These are phyloP conservation scores for Microlaimidae sp. DNA, from an alignment of 2,888 invertebrate genomes.

Conservation along the genomic window DNA sequence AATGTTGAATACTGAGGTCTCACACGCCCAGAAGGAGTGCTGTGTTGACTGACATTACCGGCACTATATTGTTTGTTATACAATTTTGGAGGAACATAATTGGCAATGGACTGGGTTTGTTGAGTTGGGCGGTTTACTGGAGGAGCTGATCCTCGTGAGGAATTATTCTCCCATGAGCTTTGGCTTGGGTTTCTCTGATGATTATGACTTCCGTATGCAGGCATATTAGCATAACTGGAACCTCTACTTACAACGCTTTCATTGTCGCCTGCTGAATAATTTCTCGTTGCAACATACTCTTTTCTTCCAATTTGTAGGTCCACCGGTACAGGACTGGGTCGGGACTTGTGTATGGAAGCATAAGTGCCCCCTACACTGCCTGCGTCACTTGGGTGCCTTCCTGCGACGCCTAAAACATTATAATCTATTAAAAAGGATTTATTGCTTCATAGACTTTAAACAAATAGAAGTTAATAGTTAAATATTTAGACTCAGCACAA, in stretches of 20 bases:
- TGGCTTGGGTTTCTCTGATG: neutral
- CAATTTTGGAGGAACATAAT: too few relatives aligned
- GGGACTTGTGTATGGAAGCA: slow-evolving; percentile 9
- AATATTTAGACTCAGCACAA: too few relatives aligned
- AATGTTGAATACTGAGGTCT: neutral
- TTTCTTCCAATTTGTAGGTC: too few relatives aligned
- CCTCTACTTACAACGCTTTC: slow-evolving; percentile 5
- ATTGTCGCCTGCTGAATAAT: neutral
- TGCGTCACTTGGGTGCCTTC: too few relatives aligned
- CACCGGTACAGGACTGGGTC: neutral
- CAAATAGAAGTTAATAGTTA: too few relatives aligned
- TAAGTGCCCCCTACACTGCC: too few relatives aligned
- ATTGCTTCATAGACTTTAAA: too few relatives aligned
- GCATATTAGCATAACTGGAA: slow-evolving; percentile 11
- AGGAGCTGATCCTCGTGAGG: neutral
- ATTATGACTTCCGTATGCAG: neutral
- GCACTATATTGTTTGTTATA: too few relatives aligned
- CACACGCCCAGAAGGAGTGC: neutral
- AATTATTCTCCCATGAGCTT: neutral
- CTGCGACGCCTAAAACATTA: too few relatives aligned
- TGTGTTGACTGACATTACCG: neutral
- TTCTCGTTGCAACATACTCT: neutral
- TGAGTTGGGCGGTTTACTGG: neutral
- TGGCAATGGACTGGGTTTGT: neutral
- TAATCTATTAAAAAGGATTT: too few relatives aligned